These are phyloP conservation scores for Galago senegalensis DNA, from an alignment of 2,797 vertebrate genomes.

Conservation along the genomic window DNA sequence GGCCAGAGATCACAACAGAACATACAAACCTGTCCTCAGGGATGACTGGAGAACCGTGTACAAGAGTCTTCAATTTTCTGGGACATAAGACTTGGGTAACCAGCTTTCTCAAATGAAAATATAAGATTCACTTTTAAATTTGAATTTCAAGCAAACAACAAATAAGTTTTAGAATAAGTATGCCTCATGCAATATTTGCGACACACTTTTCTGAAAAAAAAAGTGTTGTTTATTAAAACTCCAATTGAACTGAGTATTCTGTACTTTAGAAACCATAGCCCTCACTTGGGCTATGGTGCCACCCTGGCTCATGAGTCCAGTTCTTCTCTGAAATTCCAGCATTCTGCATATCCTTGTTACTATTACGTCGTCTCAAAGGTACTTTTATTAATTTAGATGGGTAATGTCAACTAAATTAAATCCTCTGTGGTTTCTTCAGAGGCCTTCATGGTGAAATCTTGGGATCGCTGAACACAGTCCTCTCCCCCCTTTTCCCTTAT, in stretches of 20 bases:
- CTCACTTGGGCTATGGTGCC: neutral
- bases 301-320: neutral
- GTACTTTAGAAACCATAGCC: neutral
- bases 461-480: neutral
- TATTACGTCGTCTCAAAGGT: neutral
- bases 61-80: neutral
- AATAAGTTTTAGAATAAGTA: neutral
- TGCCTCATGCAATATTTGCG: neutral
- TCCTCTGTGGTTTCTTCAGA: neutral
- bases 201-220: neutral
- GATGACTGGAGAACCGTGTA: neutral
- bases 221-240: neutral
- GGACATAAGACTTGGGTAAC: neutral
- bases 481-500: neutral
- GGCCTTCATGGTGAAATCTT: neutral
- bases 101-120: neutral
- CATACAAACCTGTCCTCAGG: neutral
- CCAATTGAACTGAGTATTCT: neutral
- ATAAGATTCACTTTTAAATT: neutral
- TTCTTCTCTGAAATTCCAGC: neutral
- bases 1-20: neutral
- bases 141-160: conserved; percentile 19
- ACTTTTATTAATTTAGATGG: neutral
- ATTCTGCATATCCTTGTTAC: neutral
- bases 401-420: neutral